Percentiles rank a stretch among this genome's conserved stretches.
Evolutionary conservation across 2,888 invertebrate species (phyloP).

Genomic region (Tuta absoluta): DNA sequence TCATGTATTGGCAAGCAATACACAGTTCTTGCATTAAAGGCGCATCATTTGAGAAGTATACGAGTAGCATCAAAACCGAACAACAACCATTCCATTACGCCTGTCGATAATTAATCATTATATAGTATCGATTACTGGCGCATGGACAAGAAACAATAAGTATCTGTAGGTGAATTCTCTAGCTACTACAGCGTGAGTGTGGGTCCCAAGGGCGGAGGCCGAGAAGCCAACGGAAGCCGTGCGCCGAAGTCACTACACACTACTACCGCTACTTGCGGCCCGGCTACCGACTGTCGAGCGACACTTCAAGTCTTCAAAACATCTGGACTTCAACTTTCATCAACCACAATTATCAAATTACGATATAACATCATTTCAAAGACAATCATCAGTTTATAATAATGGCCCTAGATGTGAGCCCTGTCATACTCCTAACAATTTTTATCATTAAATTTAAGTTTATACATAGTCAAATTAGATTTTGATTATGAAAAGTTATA

Average conservation of each 20-base stretch:
- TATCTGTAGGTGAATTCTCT: conserved; percentile 33
- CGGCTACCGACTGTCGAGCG: conserved; percentile 71
- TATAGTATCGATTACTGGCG: conserved; percentile 12
- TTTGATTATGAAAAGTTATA: background rate
- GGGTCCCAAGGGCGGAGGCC: conserved; percentile 47
- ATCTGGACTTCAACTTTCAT: conserved; percentile 16
- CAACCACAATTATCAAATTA: background rate
- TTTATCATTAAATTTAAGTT: background rate
- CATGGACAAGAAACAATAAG: conserved; percentile 20
- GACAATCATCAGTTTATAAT: conserved; percentile 5
- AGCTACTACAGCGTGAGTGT: conserved; percentile 32
- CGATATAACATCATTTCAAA: conserved; percentile 1
- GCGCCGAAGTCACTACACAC: conserved; percentile 76
- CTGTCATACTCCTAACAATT: background rate
- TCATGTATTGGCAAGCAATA: background rate
- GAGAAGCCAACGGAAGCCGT: conserved; percentile 76
- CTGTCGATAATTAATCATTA: conserved; percentile 10
- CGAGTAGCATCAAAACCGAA: conserved; percentile 14
- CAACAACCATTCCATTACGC: conserved; percentile 11
- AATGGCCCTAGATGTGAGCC: conserved; percentile 5
- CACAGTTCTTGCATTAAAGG: background rate
- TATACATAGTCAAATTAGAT: background rate
- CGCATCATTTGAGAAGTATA: background rate
- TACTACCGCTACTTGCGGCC: conserved; percentile 54
- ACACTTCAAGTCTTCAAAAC: conserved; percentile 66